phyloP scores from a whole-genome alignment of 1,140 invertebrate genomes.

The Diabrotica undecimpunctata region DNA sequence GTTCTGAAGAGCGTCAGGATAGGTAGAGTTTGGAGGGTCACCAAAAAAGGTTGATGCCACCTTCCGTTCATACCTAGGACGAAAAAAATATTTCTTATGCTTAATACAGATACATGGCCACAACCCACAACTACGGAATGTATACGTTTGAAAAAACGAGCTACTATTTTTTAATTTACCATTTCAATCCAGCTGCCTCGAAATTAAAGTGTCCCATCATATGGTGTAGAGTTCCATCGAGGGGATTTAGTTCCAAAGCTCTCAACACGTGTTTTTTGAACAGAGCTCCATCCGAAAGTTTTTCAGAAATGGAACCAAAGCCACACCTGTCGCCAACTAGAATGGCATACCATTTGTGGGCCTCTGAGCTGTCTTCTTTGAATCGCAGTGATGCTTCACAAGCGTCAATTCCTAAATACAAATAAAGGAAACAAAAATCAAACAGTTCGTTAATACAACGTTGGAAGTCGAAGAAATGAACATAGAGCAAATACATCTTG shows the following conservation, averaged over 20 bases:
- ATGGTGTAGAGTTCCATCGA: conserved; percentile 64
- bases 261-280: conserved; percentile 72
- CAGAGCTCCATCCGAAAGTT: conserved; percentile 63
- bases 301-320: conserved; percentile 59
- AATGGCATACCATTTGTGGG: conserved; percentile 80
- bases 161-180: conserved; percentile 52
- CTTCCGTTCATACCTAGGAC: conserved; percentile 56
- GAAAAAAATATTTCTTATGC: neutral
- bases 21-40: conserved; percentile 60
- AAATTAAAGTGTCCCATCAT: conserved; percentile 67
- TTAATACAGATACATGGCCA: neutral
- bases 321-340: conserved; percentile 55
- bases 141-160: no score
- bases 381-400: conserved; percentile 58
- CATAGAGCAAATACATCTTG: no score
- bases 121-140: no score
- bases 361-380: conserved; percentile 55
- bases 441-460: no score
- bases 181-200: conserved; percentile 67
- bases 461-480: no score
- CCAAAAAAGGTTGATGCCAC: conserved; percentile 67
- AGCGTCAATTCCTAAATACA: conserved; percentile 54
- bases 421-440: no score
- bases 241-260: conserved; percentile 64
- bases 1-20: conserved; percentile 63